Base-by-base conservation (phyloP, 2,113 vertebrate species). In the Oxyura jamaicensis region DNA sequence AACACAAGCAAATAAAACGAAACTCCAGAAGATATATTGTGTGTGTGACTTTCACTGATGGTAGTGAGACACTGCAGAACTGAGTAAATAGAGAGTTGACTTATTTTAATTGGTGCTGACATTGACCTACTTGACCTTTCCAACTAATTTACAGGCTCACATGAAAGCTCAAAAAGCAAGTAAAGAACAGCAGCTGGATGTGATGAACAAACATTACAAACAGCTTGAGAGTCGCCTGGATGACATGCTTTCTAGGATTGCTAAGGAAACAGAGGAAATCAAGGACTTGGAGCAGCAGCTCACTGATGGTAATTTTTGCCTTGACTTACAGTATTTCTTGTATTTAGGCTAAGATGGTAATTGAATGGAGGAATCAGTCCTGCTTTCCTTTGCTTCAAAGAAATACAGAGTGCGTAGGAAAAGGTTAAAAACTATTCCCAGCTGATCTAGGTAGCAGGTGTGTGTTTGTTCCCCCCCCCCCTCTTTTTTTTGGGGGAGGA, bases 251-350 rank as follows among this genome's bases (percentile, higher is more conserved):
- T 98, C 98, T 65, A 98, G 99, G 80, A 99, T 99, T 78, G 98
- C 98, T 48, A 98, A 97, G 91, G 99, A 99, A 96, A 99, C 99
- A 0, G 99, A 99, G 96, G 99, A 99, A 96, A 99, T 99, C 96
- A 98, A 98, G 96, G 99, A 99, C 86, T 97, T 99, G 97, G 99
- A 99, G 95, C 98, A 99, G 75, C 99, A 99, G 94, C 98, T 99
- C 71, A 99, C 99, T 2, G 98, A 99, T 23, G 98, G 99, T 99
- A 91, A 86, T 6, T 8, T 53, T 25, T 5, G 11, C 14, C 55
- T 25, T 63, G 8, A n/a, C 19, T 75, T 63, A 7, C 5, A 13
- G 26, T 22, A 3, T 71, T 80, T 71, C 18, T 56, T 56, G 11
- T 28, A 1, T 15, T 19, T 44, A 20, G 50, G 26, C 5, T 28